Base-by-base conservation (phyloP, 1,140 invertebrate genomes). In the Aphelinus atriplicis region DNA sequence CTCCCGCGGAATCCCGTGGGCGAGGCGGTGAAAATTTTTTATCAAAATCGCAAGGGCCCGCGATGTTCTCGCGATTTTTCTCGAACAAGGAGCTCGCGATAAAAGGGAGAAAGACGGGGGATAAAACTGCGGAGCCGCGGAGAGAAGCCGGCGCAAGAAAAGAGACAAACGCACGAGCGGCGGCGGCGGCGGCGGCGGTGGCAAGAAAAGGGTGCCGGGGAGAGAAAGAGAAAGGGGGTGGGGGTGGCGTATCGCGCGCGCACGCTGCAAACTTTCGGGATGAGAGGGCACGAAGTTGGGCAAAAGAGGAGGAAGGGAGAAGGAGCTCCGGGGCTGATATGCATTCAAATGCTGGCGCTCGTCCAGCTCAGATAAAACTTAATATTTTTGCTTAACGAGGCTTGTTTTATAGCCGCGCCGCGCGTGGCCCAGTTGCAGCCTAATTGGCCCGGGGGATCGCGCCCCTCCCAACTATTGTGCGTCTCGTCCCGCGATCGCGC, bases 351-450 rank as follows among this genome's bases (percentile, higher is more conserved):
- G 78, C 74, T 85, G 84, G 84, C 83, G 77, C 56, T 65, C 65
- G 76, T 82, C 83, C 84, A 85, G 79, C 80, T 81, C 66, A 79
- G 83, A 84, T 82, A 82, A 82, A 81, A 82, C 79, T 82, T 82
- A 81, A 82, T 84, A 84, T 84, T 84, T 84, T 84, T 83, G 78
- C 81, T 81, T 81, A 83, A 84, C 79, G 81, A 81, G 81, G 76
- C 80, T 80, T 80, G 79, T 84, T 82, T 85, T 83, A 83, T 82
- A 79, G 79, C 72, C 77, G 69, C 62, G 45, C 61, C 69, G 82
- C 75, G 9, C 51, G 4, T 53, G 51, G 4, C 78, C 83, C 69
- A 84, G 81, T 84, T 84, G 4, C 9, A 76, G 77, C 78, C 74
- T 83, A 84, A 84, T 84, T 85, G 82, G 81, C 76, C 71, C 48